Percentiles rank a stretch among this genome's conserved stretches.
Evolutionary conservation across 2,888 invertebrate species (phyloP).

Genomic region (Ornithoptera priamus): DNA sequence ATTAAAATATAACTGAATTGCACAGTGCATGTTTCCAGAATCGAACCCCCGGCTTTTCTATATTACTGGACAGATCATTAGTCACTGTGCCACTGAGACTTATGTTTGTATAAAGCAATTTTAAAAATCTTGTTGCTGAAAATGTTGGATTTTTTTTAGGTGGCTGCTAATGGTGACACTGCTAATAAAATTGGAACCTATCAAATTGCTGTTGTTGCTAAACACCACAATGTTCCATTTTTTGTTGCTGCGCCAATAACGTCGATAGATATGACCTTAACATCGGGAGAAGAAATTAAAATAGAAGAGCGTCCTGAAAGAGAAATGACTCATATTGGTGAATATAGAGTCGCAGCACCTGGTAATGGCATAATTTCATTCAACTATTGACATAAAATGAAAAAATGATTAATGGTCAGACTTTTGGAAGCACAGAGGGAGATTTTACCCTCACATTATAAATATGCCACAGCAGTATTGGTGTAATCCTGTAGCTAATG

Average conservation of each 20-base stretch:
- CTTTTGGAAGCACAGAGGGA: no score
- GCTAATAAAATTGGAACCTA: constrained; percentile 99
- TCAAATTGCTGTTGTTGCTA: constrained; percentile 95
- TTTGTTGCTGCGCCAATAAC: constrained; percentile 97
- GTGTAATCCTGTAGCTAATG: no score
- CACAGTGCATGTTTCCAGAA: no score
- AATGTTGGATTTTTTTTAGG: constrained; percentile 58
- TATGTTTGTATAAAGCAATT: no score
- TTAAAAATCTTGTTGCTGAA: no score
- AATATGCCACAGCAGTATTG: no score
- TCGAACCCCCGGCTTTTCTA: no score
- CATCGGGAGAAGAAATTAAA: constrained; percentile 90
- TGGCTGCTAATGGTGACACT: constrained; percentile 97
- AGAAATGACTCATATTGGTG: constrained; percentile 95
- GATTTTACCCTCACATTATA: no score
- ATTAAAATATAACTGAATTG: not conserved
- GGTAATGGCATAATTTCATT: constrained; percentile 73
- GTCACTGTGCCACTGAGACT: no score
- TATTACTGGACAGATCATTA: no score
- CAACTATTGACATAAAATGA: not conserved
- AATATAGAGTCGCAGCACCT: constrained; percentile 91
- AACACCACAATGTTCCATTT: constrained; percentile 95
- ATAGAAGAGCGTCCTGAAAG: constrained; percentile 95
- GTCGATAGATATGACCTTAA: constrained; percentile 90
- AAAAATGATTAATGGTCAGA: no score